phyloP scores from a whole-genome alignment of 2,113 vertebrate species.

The Laterallus jamaicensis region DNA sequence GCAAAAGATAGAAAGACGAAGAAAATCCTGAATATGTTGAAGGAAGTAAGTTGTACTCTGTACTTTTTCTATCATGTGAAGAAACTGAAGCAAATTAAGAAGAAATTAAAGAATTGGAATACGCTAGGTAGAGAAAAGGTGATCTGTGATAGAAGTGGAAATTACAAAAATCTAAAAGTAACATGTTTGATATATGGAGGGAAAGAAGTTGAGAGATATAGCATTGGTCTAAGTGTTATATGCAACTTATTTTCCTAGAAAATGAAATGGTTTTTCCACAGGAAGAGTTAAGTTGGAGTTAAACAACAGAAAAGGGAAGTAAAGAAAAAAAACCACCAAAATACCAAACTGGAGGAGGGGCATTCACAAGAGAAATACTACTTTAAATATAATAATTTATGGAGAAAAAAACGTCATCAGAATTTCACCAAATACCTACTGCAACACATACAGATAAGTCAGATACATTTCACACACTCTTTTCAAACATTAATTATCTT shows the following conservation, averaged over 20 bases:
- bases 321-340: neutral
- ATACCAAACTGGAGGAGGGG: neutral
- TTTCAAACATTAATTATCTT: neutral
- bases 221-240: neutral
- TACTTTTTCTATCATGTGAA: neutral
- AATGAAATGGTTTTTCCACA: neutral
- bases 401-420: neutral
- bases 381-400: neutral
- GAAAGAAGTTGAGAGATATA: neutral
- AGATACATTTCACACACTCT: neutral
- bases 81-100: neutral
- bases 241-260: neutral
- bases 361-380: neutral
- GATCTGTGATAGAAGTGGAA: neutral
- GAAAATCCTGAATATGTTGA: conserved; percentile 14
- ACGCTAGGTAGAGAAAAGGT: neutral
- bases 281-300: neutral
- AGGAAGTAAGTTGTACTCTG: neutral
- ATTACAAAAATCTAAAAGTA: neutral
- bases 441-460: neutral
- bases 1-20: neutral
- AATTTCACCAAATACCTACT: neutral
- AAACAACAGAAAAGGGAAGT: neutral
- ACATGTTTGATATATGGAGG: neutral
- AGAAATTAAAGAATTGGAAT: neutral